Conservation (phyloP, 2,888 invertebrate species). For the Cheilosia vernalis region DNA sequence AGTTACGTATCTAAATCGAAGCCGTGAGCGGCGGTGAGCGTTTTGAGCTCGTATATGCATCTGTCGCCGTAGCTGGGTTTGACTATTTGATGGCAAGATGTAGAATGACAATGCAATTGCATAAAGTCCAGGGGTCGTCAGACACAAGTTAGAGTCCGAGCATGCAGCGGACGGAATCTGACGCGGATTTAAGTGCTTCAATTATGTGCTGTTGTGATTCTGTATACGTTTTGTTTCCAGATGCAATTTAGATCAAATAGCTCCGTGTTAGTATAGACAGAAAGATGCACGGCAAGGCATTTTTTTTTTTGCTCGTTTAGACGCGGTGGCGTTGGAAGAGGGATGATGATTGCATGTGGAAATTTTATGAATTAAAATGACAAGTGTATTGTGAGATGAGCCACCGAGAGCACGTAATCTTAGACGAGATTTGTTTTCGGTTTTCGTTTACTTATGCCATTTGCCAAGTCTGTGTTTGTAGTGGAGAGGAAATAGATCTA, state of each 20-base stretch:
- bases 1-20: constrained; percentile 32
- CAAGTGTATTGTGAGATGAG: constrained; percentile 17
- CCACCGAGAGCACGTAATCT: constrained; percentile 21
- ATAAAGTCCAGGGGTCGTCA: constrained; percentile 34
- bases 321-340: constrained; percentile 3
- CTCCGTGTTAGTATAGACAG: constrained; percentile 1
- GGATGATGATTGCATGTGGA: constrained; percentile 42
- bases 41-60: constrained; percentile 17
- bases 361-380: constrained; percentile 41
- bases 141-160: constrained; percentile 12
- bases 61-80: constrained; percentile 13
- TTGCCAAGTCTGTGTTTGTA: neutral
- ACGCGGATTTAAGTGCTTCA: constrained; percentile 58
- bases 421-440: neutral
- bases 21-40: constrained; percentile 7
- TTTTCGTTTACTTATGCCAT: neutral
- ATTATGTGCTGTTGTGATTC: constrained; percentile 52
- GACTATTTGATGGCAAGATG: constrained; percentile 30
- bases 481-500: constrained; percentile 2
- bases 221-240: constrained; percentile 41
- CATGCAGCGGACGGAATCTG: constrained; percentile 29
- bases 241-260: constrained; percentile 44
- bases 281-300: constrained; percentile 13
- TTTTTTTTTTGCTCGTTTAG: neutral
- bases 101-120: constrained; percentile 28